Conservation (phyloP, 2,888 invertebrate species). For the Julus scanicus region DNA sequence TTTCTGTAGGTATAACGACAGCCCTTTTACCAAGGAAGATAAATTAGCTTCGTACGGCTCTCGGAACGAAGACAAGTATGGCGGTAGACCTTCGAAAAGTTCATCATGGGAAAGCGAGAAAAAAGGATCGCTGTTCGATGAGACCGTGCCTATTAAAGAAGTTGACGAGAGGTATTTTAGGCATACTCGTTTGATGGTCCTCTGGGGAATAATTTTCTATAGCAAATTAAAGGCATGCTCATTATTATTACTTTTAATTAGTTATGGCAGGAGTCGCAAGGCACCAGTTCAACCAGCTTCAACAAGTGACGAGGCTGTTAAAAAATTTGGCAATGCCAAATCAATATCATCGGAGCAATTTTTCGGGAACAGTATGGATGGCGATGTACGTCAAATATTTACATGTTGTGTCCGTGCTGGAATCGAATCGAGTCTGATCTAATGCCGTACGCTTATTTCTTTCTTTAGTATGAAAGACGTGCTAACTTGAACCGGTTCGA, state of each 20-base stretch:
- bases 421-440: not conserved
- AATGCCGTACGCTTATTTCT: not conserved
- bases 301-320: slow-evolving; percentile 79
- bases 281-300: slow-evolving; percentile 53
- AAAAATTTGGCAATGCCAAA: slow-evolving; percentile 97
- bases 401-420: not conserved
- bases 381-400: slow-evolving; percentile 66
- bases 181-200: not conserved
- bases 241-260: not conserved
- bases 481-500: slow-evolving; percentile 81
- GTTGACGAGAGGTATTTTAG: slow-evolving; percentile 57
- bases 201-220: not conserved
- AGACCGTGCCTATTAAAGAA: slow-evolving; percentile 56
- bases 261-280: slow-evolving; percentile 58
- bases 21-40: slow-evolving; percentile 60
- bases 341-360: slow-evolving; percentile 98
- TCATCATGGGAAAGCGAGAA: slow-evolving; percentile 58
- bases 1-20: slow-evolving; percentile 59
- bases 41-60: slow-evolving; percentile 57
- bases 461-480: slow-evolving; percentile 69
- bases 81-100: not conserved
- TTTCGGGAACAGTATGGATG: slow-evolving; percentile 80
- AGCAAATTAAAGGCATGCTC: not conserved
- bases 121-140: slow-evolving; percentile 57
- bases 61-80: slow-evolving; percentile 54